A percentile compares a stretch with the other conserved stretches of the same genome.
These are phyloP conservation scores for Zapus hudsonius DNA, from an alignment of 2,113 vertebrate genomes.

Conservation along the genomic window DNA sequence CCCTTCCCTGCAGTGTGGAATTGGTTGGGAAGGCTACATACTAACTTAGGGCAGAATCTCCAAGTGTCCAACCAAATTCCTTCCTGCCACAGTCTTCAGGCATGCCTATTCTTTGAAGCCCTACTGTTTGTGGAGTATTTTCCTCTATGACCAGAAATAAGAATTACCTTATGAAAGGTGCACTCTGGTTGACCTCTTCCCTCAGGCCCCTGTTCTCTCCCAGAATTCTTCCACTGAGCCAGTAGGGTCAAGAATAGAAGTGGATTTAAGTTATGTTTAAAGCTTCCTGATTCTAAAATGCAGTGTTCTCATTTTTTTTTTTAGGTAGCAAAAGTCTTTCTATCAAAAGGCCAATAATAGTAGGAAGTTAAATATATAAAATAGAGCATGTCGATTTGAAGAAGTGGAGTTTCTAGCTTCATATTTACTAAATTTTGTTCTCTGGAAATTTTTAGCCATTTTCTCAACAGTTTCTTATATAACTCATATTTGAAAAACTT, in stretches of 20 bases:
- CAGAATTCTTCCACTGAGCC: slow-evolving; percentile 15
- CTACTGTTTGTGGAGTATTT: not conserved
- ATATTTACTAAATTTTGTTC: not conserved
- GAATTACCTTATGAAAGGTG: slow-evolving; percentile 7
- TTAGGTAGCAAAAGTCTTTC: not conserved
- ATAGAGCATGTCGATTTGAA: slow-evolving; percentile 29
- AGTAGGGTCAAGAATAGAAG: slow-evolving; percentile 50
- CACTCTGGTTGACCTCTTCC: slow-evolving; percentile 27
- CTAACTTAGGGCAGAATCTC: slow-evolving; percentile 33
- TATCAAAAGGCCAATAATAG: not conserved
- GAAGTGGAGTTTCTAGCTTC: not conserved
- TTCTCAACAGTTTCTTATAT: not conserved
- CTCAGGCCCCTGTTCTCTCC: not conserved
- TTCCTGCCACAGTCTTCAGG: not conserved
- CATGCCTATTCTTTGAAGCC: slow-evolving; percentile 18
- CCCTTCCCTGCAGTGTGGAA: not conserved
- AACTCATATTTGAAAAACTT: not conserved
- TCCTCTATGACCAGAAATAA: slow-evolving; percentile 54
- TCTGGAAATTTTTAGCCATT: not conserved
- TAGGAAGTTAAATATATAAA: not conserved
- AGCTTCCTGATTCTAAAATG: slow-evolving; percentile 15
- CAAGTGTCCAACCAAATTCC: not conserved
- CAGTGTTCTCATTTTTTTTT: not conserved
- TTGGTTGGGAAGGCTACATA: slow-evolving; percentile 35
- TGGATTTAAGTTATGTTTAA: slow-evolving; percentile 56